Conservation (phyloP, 2,888 invertebrate species). For the Amorpha juglandis region DNA sequence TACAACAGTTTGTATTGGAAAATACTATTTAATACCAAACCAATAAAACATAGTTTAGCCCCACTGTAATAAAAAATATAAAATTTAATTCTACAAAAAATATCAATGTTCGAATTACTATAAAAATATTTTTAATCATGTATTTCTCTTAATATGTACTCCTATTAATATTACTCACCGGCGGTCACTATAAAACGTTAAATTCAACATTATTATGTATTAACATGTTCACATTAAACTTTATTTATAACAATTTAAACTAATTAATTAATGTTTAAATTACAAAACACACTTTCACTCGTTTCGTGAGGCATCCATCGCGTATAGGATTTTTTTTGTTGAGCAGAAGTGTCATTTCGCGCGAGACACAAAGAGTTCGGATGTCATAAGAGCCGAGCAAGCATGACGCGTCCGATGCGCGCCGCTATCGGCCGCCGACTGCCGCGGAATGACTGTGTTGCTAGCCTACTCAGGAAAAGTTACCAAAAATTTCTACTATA, state of each 20-base stretch:
- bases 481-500: slow-evolving; percentile 32
- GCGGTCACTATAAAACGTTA: slow-evolving; percentile 81
- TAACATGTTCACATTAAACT: slow-evolving; percentile 42
- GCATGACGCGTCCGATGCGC: slow-evolving; percentile 64
- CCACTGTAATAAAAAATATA: too few relatives aligned
- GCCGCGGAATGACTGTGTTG: slow-evolving; percentile 57
- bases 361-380: slow-evolving; percentile 43
- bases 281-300: slow-evolving; percentile 66
- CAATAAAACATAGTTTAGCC: too few relatives aligned
- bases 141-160: too few relatives aligned
- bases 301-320: slow-evolving; percentile 59
- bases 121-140: too few relatives aligned
- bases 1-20: too few relatives aligned
- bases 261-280: slow-evolving; percentile 34
- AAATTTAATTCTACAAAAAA: too few relatives aligned
- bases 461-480: slow-evolving; percentile 41
- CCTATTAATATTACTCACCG: slow-evolving; percentile 61
- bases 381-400: slow-evolving; percentile 40
- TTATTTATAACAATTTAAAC: slow-evolving; percentile 34
- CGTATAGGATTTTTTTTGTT: slow-evolving; percentile 35
- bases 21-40: too few relatives aligned
- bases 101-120: too few relatives aligned
- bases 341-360: slow-evolving; percentile 62
- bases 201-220: slow-evolving; percentile 67
- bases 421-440: slow-evolving; percentile 71